phyloP scores from a whole-genome alignment of 1,140 invertebrate species.

The Drosophila tsacasi region DNA sequence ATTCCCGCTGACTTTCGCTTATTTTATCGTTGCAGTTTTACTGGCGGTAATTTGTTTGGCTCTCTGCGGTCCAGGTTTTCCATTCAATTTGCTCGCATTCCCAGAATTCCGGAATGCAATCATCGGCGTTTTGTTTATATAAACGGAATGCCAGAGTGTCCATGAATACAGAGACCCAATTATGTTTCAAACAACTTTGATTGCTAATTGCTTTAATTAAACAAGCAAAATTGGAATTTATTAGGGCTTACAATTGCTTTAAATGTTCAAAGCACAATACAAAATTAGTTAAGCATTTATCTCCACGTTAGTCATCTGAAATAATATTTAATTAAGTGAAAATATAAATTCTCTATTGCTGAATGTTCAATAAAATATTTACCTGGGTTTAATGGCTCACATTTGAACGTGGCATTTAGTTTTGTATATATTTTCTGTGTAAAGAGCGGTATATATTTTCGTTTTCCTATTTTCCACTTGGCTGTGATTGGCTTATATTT shows the following conservation, averaged over 20 bases:
- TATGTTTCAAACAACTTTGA: not conserved
- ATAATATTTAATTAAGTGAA: constrained; percentile 14
- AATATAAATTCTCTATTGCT: not conserved
- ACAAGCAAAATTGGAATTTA: not conserved
- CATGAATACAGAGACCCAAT: constrained; percentile 17
- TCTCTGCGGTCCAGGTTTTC: constrained; percentile 11
- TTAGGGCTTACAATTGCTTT: not conserved
- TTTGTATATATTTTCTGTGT: constrained; percentile 15
- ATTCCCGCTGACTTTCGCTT: not conserved
- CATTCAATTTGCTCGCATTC: constrained; percentile 28
- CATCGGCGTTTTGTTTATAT: constrained; percentile 13
- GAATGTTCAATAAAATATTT: constrained; percentile 3
- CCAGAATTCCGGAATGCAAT: constrained; percentile 8
- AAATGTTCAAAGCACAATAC: not conserved
- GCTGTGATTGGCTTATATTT: constrained; percentile 32
- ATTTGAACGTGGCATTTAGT: not conserved
- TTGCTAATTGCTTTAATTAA: not conserved
- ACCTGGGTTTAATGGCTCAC: constrained; percentile 27
- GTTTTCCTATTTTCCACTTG: constrained; percentile 18
- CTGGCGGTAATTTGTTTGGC: constrained; percentile 20
- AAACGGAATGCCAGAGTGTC: not conserved
- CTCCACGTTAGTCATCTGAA: not conserved
- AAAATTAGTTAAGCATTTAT: not conserved
- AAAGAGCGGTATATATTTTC: constrained; percentile 20
- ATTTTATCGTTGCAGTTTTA: constrained; percentile 8